Percentiles rank a stretch among this genome's conserved stretches.
phyloP scores from a whole-genome alignment of 2,888 invertebrate species.

The Drosophila neutralis region DNA sequence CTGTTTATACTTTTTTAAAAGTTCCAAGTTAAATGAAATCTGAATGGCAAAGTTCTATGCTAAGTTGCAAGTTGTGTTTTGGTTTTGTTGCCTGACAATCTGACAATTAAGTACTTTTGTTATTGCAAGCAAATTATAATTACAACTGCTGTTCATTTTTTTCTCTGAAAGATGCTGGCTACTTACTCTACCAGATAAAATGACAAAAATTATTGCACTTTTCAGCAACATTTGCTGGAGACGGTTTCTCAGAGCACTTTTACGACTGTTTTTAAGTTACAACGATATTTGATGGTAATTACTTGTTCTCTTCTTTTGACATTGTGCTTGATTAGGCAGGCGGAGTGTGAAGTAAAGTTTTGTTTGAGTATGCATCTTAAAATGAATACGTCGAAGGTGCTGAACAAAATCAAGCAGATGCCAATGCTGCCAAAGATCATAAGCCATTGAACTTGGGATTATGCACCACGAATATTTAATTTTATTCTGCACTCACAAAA shows the following conservation, averaged over 20 bases:
- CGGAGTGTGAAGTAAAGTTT: constrained; percentile 2
- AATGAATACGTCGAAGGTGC: constrained; percentile 40
- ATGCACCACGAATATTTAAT: background rate
- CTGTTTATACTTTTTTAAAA: background rate
- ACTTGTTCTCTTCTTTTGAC: constrained; percentile 23
- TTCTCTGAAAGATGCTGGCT: constrained; percentile 22
- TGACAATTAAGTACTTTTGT: constrained; percentile 38
- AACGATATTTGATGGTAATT: constrained; percentile 42
- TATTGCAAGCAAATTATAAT: constrained; percentile 48
- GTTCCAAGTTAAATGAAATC: constrained; percentile 19
- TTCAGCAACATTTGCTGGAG: constrained; percentile 42
- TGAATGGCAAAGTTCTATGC: constrained; percentile 19
- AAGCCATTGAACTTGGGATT: constrained; percentile 20
- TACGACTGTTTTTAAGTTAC: constrained; percentile 45
- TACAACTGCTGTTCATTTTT: constrained; percentile 29
- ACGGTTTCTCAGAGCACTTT: constrained; percentile 5
- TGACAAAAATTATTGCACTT: constrained; percentile 56
- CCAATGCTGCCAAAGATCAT: constrained; percentile 33
- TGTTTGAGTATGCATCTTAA: constrained; percentile 21
- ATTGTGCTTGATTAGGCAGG: constrained; percentile 4
- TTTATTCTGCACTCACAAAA: background rate
- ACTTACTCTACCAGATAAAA: constrained; percentile 46
- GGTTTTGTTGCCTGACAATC: constrained; percentile 22
- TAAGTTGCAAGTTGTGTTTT: constrained; percentile 8
- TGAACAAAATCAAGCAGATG: constrained; percentile 9